Conservation (phyloP, 35 echinoderm and acorn worm species). For the Lytechinus variegatus region DNA sequence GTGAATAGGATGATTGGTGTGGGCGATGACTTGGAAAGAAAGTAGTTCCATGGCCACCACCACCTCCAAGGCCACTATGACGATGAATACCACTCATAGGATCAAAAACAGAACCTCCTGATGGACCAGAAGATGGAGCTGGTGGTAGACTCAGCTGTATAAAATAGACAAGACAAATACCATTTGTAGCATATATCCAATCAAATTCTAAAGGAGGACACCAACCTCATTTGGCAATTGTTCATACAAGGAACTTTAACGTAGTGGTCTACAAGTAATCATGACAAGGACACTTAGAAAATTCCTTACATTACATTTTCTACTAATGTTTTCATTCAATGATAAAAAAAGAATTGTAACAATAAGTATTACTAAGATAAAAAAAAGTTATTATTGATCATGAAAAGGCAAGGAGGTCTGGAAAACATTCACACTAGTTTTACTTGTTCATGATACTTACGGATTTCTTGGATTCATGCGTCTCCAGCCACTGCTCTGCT, state of each 20-base stretch:
- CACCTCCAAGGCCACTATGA: conserved; percentile 40
- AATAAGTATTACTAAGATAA: too few species aligned
- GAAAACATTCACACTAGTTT: not conserved
- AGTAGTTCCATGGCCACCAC: conserved; percentile 33
- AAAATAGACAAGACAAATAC: not conserved
- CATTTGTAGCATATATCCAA: not conserved
- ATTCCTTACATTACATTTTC: not conserved
- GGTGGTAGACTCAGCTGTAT: not conserved
- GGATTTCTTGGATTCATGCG: conserved; percentile 42
- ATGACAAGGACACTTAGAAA: too few species aligned
- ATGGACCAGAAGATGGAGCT: conserved; percentile 63
- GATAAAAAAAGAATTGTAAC: not conserved
- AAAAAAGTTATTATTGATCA: not conserved
- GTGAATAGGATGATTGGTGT: conserved; percentile 17
- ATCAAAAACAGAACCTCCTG: conserved; percentile 25
- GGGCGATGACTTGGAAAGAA: conserved; percentile 30
- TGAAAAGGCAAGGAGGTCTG: not conserved
- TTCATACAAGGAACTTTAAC: not conserved
- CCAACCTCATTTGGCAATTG: too few species aligned
- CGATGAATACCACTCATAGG: conserved; percentile 2
- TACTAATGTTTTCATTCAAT: not conserved
- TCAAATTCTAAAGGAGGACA: not conserved
- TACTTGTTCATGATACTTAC: not conserved
- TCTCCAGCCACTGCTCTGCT: conserved; percentile 51
- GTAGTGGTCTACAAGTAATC: not conserved